phyloP scores from a whole-genome alignment of 2,113 vertebrate species.

The Dermatemys mawii region DNA sequence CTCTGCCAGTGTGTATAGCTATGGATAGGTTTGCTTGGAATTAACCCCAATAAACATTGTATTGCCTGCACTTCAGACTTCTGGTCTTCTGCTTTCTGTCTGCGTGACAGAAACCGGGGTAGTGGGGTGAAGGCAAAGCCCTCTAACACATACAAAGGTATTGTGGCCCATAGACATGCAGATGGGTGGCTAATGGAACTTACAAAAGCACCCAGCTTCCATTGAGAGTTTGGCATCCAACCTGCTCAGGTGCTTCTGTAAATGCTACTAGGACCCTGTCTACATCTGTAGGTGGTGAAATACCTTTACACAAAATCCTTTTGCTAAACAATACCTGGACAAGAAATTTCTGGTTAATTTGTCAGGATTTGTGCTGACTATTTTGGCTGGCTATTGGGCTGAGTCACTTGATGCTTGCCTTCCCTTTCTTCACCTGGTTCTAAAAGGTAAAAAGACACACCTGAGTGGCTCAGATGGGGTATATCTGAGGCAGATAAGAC shows the following conservation, averaged over 20 bases:
- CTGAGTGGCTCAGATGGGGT: background rate
- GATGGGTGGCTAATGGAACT: background rate
- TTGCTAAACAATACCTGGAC: background rate
- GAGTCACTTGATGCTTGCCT: background rate
- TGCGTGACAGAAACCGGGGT: too few relatives aligned
- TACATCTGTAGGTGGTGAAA: background rate
- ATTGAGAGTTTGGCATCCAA: too few relatives aligned
- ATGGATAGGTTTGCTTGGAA: too few relatives aligned
- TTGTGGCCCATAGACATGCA: background rate
- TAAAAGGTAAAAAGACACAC: background rate
- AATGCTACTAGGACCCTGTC: background rate
- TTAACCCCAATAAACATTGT: too few relatives aligned
- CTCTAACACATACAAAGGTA: background rate
- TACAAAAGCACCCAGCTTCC: background rate
- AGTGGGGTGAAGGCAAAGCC: too few relatives aligned
- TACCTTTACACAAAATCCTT: background rate
- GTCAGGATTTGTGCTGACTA: background rate
- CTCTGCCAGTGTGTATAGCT: too few relatives aligned
- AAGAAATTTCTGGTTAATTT: background rate
- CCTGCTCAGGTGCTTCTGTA: background rate
- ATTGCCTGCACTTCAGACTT: too few relatives aligned
- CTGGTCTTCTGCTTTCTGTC: too few relatives aligned
- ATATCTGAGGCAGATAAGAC: background rate
- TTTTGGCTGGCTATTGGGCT: background rate
- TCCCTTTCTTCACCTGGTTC: background rate